Evolutionary conservation across 2,888 invertebrate genomes (phyloP).

Genomic region (Herminia tarsipennalis): DNA sequence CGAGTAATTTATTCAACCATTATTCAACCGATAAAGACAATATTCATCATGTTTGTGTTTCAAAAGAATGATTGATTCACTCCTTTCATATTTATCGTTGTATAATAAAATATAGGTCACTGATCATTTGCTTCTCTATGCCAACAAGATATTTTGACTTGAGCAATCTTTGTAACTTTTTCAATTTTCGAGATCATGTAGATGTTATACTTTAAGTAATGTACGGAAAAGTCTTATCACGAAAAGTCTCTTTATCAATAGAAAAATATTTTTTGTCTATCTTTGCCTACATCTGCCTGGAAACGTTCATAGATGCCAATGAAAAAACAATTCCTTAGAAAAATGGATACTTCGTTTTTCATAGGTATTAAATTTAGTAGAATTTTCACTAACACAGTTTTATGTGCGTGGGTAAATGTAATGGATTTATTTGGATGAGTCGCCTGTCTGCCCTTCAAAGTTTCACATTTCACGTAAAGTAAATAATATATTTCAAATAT

Average conservation of each 20-base stretch:
- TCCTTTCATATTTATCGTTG: constrained; percentile 56
- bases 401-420: constrained; percentile 6
- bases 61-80: constrained; percentile 53
- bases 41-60: constrained; percentile 53
- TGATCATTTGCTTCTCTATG: constrained; percentile 24
- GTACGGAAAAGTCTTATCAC: background rate
- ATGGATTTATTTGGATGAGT: constrained; percentile 5
- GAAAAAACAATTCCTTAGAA: constrained; percentile 15
- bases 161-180: background rate
- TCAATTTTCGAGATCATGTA: too few relatives aligned
- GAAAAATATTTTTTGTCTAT: too few relatives aligned
- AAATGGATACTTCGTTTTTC: constrained; percentile 16
- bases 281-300: constrained; percentile 2
- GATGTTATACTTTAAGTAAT: too few relatives aligned
- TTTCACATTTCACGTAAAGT: background rate
- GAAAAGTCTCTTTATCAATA: background rate
- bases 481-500: background rate
- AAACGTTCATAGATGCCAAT: constrained; percentile 8
- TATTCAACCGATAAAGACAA: constrained; percentile 45
- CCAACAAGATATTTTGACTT: constrained; percentile 7
- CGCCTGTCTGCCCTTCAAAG: constrained; percentile 12
- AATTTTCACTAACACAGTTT: constrained; percentile 6
- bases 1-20: too few relatives aligned
- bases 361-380: constrained; percentile 8
- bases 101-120: constrained; percentile 55